These are phyloP conservation scores for Teinopalpus imperialis DNA, from an alignment of 2,888 invertebrate genomes.

Conservation along the genomic window DNA sequence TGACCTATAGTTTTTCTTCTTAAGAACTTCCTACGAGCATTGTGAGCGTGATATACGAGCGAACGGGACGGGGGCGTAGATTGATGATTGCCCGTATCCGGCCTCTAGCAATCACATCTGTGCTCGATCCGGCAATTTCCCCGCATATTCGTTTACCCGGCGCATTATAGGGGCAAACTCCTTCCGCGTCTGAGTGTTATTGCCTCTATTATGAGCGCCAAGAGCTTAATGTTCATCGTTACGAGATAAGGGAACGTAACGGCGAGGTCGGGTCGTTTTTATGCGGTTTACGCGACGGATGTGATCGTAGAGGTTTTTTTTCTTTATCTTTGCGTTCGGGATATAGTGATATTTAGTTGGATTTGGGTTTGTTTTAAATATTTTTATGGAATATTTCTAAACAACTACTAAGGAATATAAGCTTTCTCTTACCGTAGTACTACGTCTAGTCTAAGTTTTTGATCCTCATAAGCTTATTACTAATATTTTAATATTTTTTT, in stretches of 20 bases:
- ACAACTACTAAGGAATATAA: too few relatives aligned
- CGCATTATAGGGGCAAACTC: conserved; percentile 69
- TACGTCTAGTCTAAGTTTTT: too few relatives aligned
- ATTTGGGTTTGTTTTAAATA: too few relatives aligned
- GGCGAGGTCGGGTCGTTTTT: conserved; percentile 30
- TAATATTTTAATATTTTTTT: too few relatives aligned
- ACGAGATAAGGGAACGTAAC: conserved; percentile 40
- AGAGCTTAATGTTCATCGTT: conserved; percentile 59
- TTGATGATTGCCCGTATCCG: conserved; percentile 77
- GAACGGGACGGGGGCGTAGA: conserved; percentile 52
- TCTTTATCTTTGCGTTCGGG: conserved; percentile 17
- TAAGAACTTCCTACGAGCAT: conserved; percentile 80
- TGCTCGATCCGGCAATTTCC: conserved; percentile 70
- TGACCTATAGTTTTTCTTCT: conserved; percentile 83
- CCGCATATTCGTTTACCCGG: conserved; percentile 78
- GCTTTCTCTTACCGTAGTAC: too few relatives aligned
- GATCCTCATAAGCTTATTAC: too few relatives aligned
- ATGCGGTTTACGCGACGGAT: conserved; percentile 33
- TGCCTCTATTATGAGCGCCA: conserved; percentile 65
- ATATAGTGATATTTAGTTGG: too few relatives aligned
- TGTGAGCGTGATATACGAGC: conserved; percentile 78
- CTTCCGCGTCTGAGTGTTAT: conserved; percentile 73
- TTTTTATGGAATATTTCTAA: too few relatives aligned
- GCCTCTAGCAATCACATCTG: conserved; percentile 71
- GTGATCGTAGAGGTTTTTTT: conserved; percentile 30